Percentiles rank a stretch among this genome's conserved stretches.
phyloP scores from a whole-genome alignment of 2,113 vertebrate species.

The Brevimyrus niger region DNA sequence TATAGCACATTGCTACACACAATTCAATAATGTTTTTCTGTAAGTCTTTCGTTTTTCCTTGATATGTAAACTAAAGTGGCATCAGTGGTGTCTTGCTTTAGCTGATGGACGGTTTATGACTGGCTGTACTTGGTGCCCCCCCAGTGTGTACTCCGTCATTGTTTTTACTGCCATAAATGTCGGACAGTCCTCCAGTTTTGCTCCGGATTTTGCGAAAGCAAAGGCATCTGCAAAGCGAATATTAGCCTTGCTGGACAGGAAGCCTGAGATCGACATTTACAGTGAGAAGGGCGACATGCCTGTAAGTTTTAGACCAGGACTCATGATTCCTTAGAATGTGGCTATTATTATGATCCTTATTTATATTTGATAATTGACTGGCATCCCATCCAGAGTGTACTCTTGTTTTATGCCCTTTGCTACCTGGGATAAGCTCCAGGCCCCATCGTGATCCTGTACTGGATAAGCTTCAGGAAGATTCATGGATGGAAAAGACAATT shows the following conservation, averaged over 20 bases:
- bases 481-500: too few species aligned
- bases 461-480: too few species aligned
- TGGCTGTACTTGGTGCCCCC: background rate
- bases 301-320: conserved; percentile 52
- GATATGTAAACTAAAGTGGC: background rate
- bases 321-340: too few species aligned
- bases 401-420: too few species aligned
- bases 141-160: conserved; percentile 69
- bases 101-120: background rate
- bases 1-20: conserved; percentile 53
- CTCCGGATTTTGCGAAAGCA: conserved; percentile 77
- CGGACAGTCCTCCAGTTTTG: conserved; percentile 69
- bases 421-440: too few species aligned
- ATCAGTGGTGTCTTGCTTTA: background rate
- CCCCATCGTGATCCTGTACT: too few species aligned
- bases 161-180: conserved; percentile 72
- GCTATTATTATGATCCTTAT: too few species aligned
- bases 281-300: conserved; percentile 61
- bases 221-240: conserved; percentile 68
- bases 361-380: too few species aligned
- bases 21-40: conserved; percentile 60
- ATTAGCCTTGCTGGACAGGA: conserved; percentile 59
- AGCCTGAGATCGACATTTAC: conserved; percentile 65
- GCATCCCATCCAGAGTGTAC: too few species aligned
- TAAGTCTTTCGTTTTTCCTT: conserved; percentile 46